Evolutionary conservation across 2,113 vertebrate genomes (phyloP).

Genomic region (Anser brachyrhynchus): DNA sequence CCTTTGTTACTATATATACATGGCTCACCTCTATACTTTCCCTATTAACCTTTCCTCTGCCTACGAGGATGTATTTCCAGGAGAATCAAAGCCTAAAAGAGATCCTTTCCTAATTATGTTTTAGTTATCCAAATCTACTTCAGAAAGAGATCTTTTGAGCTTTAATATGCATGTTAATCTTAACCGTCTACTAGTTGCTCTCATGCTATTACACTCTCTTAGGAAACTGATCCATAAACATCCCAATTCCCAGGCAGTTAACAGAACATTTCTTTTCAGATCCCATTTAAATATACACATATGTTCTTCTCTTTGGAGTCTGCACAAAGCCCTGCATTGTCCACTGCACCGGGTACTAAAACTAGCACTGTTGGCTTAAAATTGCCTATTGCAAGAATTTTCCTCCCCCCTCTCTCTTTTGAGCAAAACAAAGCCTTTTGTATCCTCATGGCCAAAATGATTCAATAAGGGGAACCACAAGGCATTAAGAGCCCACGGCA

Average conservation of each 20-base stretch:
- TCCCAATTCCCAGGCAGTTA: background rate
- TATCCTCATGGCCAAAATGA: background rate
- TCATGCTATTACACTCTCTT: background rate
- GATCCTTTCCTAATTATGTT: background rate
- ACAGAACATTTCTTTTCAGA: conserved; percentile 7
- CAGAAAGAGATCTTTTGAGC: background rate
- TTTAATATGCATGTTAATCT: background rate
- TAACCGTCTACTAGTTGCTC: background rate
- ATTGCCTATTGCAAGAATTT: conserved; percentile 5
- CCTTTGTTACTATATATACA: background rate
- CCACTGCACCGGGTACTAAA: background rate
- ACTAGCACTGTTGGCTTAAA: background rate
- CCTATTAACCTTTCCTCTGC: background rate
- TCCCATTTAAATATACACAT: background rate
- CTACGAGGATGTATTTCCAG: background rate
- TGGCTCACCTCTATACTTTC: background rate
- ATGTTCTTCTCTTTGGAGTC: background rate
- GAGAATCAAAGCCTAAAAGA: background rate
- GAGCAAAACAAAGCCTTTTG: conserved; percentile 40
- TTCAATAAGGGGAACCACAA: background rate
- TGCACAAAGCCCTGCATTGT: conserved; percentile 36
- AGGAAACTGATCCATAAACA: conserved; percentile 5
- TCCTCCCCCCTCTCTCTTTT: background rate
- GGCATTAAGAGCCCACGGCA: background rate
- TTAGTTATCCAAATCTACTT: background rate